Percentiles rank a stretch among this genome's conserved stretches.
Evolutionary conservation across 1,140 invertebrate genomes (phyloP).

Genomic region (Acromyrmex charruanus): DNA sequence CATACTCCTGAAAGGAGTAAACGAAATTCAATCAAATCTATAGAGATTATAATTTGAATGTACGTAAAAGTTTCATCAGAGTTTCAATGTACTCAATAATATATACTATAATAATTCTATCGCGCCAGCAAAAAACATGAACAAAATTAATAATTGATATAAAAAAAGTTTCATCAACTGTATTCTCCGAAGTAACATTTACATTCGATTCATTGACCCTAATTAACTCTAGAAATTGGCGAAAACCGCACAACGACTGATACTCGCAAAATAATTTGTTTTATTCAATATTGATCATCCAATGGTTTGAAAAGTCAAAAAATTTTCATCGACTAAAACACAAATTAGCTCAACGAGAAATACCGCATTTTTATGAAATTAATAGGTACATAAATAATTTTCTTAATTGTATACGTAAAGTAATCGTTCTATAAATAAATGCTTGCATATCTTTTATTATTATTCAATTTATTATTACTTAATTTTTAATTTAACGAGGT

Average conservation of each 20-base stretch:
- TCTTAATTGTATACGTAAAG: conserved; percentile 3
- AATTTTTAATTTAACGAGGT: conserved; percentile 22
- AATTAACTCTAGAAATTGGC: conserved; percentile 34
- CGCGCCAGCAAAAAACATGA: neutral
- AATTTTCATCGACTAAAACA: neutral
- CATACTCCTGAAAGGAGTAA: neutral
- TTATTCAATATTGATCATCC: conserved; percentile 33
- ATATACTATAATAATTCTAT: conserved; percentile 7
- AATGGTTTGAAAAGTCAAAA: neutral
- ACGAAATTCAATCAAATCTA: neutral
- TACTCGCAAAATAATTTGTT: conserved; percentile 11
- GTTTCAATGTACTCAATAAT: neutral
- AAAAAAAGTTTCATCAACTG: conserved; percentile 11
- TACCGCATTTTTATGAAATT: neutral
- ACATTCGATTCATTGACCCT: conserved; percentile 32
- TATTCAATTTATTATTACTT: too few species aligned
- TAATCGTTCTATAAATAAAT: neutral
- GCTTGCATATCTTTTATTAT: neutral
- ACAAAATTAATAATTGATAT: conserved; percentile 20
- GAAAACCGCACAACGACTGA: neutral
- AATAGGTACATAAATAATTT: conserved; percentile 18
- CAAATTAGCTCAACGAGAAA: neutral
- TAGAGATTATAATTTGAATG: neutral
- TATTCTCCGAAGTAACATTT: conserved; percentile 49
- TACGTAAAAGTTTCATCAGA: neutral